phyloP scores from a whole-genome alignment of 30 jellyfish, hydroid and myxozoan species.

The Turritopsis rubra region DNA sequence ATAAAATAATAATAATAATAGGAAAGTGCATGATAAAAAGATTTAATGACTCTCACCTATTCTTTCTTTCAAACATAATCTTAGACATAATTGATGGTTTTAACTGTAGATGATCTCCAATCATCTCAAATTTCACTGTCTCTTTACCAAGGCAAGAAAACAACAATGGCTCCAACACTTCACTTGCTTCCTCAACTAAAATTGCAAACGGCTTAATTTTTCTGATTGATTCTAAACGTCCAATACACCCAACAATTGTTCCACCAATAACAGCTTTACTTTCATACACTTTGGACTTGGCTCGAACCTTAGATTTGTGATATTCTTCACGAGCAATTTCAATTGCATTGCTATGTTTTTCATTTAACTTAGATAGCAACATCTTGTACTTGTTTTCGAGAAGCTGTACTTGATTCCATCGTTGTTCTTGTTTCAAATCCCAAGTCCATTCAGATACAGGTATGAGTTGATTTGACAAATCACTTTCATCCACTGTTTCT shows the following conservation, averaged over 20 bases:
- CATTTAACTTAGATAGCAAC: conserved; percentile 14
- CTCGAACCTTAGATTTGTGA: conserved; percentile 13
- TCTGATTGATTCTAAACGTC: conserved; percentile 17
- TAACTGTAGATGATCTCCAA: conserved; percentile 25
- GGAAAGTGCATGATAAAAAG: too few relatives aligned
- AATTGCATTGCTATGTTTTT: neutral
- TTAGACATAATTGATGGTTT: conserved; percentile 23
- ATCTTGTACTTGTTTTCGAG: neutral
- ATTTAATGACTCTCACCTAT: neutral
- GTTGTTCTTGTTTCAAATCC: conserved; percentile 17
- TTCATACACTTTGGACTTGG: conserved; percentile 21
- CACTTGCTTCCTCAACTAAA: conserved; percentile 29
- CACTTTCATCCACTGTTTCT: neutral
- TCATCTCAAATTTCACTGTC: conserved; percentile 19
- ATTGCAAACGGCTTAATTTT: conserved; percentile 27
- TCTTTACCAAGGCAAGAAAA: conserved; percentile 22
- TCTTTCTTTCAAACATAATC: conserved; percentile 14
- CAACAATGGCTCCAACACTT: conserved; percentile 25
- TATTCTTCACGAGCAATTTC: neutral
- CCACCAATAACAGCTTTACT: conserved; percentile 29
- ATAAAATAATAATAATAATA: too few relatives aligned
- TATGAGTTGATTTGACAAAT: neutral
- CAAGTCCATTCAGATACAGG: conserved; percentile 19
- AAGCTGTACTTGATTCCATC: conserved; percentile 4
- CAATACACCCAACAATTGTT: conserved; percentile 29